These are phyloP conservation scores for Hephaestus fuliginosus DNA, from an alignment of 2,797 vertebrate genomes.

Conservation along the genomic window DNA sequence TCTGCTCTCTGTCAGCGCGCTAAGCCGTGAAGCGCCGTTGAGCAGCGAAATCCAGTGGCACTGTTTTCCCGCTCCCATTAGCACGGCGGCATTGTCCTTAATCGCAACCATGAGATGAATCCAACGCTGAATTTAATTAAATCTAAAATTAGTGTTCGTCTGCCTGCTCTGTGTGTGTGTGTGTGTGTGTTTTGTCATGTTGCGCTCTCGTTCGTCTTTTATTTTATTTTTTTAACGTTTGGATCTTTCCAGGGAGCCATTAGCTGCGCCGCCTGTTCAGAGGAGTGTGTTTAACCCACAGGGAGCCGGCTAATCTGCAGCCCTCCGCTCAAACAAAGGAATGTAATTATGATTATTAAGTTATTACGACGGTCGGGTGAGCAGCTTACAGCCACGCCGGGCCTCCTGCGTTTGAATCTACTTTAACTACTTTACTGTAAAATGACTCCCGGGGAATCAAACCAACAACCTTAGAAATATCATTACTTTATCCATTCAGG, in stretches of 20 bases:
- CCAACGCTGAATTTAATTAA: conserved; percentile 69
- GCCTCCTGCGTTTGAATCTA: not conserved
- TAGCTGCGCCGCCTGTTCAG: conserved; percentile 32
- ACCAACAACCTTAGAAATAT: not conserved
- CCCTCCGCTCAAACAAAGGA: conserved; percentile 45
- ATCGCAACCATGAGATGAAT: conserved; percentile 75
- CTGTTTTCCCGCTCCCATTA: conserved; percentile 57
- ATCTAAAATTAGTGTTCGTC: conserved; percentile 40
- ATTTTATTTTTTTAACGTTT: conserved; percentile 4
- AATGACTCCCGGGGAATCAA: not conserved
- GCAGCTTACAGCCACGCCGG: conserved; percentile 20
- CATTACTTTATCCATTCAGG: not conserved
- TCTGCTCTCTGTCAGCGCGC: conserved; percentile 22
- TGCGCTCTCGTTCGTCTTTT: not conserved
- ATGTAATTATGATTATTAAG: conserved; percentile 54
- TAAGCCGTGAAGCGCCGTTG: conserved; percentile 18
- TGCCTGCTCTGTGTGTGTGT: conserved; percentile 38
- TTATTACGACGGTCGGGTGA: conserved; percentile 39
- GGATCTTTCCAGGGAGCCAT: conserved; percentile 49
- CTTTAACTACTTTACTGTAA: not conserved
- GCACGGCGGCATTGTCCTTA: conserved; percentile 57
- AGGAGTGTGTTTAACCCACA: conserved; percentile 31
- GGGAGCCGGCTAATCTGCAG: conserved; percentile 43
- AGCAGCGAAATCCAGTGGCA: conserved; percentile 26
- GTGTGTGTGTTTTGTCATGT: not conserved